A percentile compares a stretch with the other conserved stretches of the same genome.
Evolutionary conservation across 2,888 invertebrate species (phyloP).

Genomic region (Pseudoips prasinana): DNA sequence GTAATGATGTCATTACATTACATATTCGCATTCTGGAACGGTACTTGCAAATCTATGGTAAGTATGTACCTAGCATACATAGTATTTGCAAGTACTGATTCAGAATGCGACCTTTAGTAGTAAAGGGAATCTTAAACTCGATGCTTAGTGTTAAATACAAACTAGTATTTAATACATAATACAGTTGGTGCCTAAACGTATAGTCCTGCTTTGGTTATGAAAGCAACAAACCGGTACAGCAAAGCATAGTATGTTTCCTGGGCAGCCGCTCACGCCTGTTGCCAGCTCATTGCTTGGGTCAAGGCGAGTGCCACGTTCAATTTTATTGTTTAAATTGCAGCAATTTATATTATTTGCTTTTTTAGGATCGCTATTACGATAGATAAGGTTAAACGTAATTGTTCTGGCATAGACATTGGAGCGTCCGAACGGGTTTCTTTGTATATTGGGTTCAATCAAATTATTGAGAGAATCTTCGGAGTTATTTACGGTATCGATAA

Average conservation of each 20-base stretch:
- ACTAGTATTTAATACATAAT: too few species aligned
- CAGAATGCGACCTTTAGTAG: too few species aligned
- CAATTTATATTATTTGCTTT: constrained; percentile 43
- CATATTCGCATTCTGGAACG: too few species aligned
- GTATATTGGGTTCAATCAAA: too few species aligned
- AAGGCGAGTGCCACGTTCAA: constrained; percentile 33
- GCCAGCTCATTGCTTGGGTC: constrained; percentile 35
- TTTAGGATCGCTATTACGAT: constrained; percentile 32
- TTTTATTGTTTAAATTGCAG: constrained; percentile 42
- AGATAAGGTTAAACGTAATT: constrained; percentile 35
- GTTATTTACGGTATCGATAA: too few species aligned
- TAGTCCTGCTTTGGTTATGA: constrained; percentile 32
- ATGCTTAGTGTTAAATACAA: too few species aligned
- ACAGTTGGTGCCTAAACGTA: constrained; percentile 9
- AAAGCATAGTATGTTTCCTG: constrained; percentile 30
- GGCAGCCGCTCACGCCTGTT: constrained; percentile 30
- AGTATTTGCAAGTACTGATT: too few species aligned
- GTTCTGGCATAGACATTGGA: constrained; percentile 24
- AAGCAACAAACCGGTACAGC: constrained; percentile 32
- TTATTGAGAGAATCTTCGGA: too few species aligned
- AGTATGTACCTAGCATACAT: too few species aligned
- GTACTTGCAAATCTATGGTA: too few species aligned
- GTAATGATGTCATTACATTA: too few species aligned
- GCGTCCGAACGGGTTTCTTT: constrained; percentile 13
- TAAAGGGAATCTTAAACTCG: too few species aligned